Percentiles rank a stretch among this genome's conserved stretches.
Evolutionary conservation across 2,797 vertebrate species (phyloP).

Genomic region (Echeneis naucrates): DNA sequence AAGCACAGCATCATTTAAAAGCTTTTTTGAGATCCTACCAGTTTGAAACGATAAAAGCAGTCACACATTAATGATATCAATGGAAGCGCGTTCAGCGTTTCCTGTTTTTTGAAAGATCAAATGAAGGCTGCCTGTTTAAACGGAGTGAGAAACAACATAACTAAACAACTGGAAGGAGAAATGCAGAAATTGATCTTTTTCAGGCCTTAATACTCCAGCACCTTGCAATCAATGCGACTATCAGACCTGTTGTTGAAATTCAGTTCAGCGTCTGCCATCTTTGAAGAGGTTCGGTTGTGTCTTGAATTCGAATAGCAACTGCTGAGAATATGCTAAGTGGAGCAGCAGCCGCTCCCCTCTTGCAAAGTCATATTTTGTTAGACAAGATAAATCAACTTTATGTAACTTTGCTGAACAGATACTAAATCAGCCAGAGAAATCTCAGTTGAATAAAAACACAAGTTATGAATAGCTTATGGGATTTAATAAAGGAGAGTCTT

Average conservation of each 20-base stretch:
- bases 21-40: constrained; percentile 5
- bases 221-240: constrained; percentile 41
- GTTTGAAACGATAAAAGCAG: constrained; percentile 11
- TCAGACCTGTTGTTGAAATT: constrained; percentile 58
- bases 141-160: constrained; percentile 19
- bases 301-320: constrained; percentile 57
- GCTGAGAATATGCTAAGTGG: constrained; percentile 41
- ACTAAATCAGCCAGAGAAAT: not conserved
- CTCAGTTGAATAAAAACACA: constrained; percentile 3
- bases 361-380: constrained; percentile 44
- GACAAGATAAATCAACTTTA: constrained; percentile 13
- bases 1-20: constrained; percentile 29
- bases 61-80: constrained; percentile 17
- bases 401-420: constrained; percentile 1
- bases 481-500: constrained; percentile 19
- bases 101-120: constrained; percentile 6
- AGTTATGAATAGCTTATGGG: constrained; percentile 11
- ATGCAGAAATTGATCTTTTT: constrained; percentile 34
- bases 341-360: constrained; percentile 25
- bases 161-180: constrained; percentile 39
- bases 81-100: not conserved
- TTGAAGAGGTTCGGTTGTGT: constrained; percentile 46
- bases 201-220: constrained; percentile 34
- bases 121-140: constrained; percentile 33
- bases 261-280: constrained; percentile 41